phyloP scores from a whole-genome alignment of 2,888 invertebrate genomes.

The Cancer borealis region DNA sequence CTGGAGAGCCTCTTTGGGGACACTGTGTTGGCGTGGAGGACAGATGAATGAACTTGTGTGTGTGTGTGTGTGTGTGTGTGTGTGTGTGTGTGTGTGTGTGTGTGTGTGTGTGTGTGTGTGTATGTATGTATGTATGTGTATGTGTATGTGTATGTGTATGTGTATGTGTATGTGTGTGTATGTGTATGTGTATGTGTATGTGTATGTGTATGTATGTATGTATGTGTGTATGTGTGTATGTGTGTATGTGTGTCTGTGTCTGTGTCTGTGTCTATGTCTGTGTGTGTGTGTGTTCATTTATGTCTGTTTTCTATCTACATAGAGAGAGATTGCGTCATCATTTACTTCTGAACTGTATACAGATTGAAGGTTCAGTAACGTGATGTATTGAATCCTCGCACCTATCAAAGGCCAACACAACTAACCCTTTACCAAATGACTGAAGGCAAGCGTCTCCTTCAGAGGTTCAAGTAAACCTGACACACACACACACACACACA shows the following conservation, averaged over 20 bases:
- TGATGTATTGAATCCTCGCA: background rate
- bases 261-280: too few species aligned
- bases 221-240: too few species aligned
- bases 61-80: constrained; percentile 3
- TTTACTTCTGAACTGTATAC: background rate
- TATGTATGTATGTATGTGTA: background rate
- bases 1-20: constrained; percentile 10
- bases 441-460: background rate
- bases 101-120: background rate
- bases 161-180: background rate
- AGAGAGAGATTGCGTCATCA: too few species aligned
- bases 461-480: background rate
- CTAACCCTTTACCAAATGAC: background rate
- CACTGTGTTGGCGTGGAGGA: background rate
- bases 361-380: background rate
- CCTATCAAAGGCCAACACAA: background rate
- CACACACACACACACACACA: background rate
- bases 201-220: too few species aligned
- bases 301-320: too few species aligned
- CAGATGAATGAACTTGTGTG: constrained; percentile 9
- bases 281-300: too few species aligned
- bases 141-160: background rate
- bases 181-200: background rate
- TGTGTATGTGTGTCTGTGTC: too few species aligned
- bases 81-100: background rate